Base-by-base conservation (phyloP, 2,888 invertebrate genomes). In the Eudasyphora cyanicolor region DNA sequence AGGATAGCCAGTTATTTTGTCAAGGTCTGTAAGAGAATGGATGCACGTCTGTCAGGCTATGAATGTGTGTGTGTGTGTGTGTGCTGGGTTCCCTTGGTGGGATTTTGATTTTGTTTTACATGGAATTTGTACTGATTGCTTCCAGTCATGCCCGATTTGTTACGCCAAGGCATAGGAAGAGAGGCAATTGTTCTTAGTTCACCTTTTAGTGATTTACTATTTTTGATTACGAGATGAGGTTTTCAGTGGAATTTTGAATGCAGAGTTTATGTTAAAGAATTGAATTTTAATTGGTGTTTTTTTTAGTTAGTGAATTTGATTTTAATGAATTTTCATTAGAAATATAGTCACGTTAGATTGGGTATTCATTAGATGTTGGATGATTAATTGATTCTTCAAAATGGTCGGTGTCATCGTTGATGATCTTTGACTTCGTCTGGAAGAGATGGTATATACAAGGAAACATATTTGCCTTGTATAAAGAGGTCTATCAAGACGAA, bases 41-140 rank as follows among this genome's bases (percentile, higher is more conserved):
- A n/a, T n/a, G n/a, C n/a, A n/a, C n/a, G n/a, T n/a, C n/a, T n/a
- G n/a, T n/a, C n/a, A n/a, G n/a, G n/a, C n/a, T n/a, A n/a, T n/a
- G n/a, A n/a, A n/a, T n/a, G 27, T 32, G 1, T 32, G 29, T 57
- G 17, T 27, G 60, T 60, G 60, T 60, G 29, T 60, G 60, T 51
- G 10, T 67, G 71, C 57, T 76, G 6, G 21, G 29, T 60, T 60
- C 12, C 71, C 17, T 54, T 71, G 74, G 19, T 74, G 84, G 79
- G 76, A 76, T 81, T 84, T 80, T 85, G 82, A 89, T 90, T 89
- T 89, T 90, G 90, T 90, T 90, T 84, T 90, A 90, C 90, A 90
- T 88, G 90, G 90, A 90, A 90, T 89, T 90, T 87, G 90, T 90
- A 90, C 90, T 90, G 90, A 90, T 90, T 90, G 90, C 89, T 90